Evolutionary conservation across 2,113 vertebrate species (phyloP).

Genomic region (Fulmarus glacialis): DNA sequence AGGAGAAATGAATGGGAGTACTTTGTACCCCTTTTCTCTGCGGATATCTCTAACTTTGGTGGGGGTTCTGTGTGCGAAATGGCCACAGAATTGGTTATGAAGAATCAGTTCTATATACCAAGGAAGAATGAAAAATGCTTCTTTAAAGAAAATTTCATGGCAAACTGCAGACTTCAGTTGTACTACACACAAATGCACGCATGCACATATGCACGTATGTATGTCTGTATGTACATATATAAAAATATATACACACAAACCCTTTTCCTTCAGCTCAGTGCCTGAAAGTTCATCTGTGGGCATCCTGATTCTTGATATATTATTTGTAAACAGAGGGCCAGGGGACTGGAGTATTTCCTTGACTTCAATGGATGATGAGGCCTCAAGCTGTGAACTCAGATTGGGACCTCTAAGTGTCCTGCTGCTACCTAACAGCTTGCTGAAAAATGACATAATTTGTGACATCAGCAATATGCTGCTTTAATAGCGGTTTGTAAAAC

Average conservation of each 20-base stretch:
- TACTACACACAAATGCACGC: not conserved
- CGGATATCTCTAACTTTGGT: not conserved
- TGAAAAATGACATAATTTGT: slow-evolving; percentile 71
- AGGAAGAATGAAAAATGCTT: not conserved
- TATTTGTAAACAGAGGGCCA: slow-evolving; percentile 58
- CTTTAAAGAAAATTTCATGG: not conserved
- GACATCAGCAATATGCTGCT: slow-evolving; percentile 55
- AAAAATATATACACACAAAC: not conserved
- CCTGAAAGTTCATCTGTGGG: slow-evolving; percentile 33
- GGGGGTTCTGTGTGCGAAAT: not conserved
- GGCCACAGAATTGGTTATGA: not conserved
- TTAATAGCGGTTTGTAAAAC: slow-evolving; percentile 6
- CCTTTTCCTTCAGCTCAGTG: slow-evolving; percentile 20
- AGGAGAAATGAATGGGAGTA: not conserved
- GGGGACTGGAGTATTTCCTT: slow-evolving; percentile 44
- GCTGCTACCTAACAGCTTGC: slow-evolving; percentile 34
- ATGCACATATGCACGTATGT: too few relatives aligned
- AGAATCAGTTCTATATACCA: not conserved
- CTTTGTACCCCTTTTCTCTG: not conserved
- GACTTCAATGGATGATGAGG: slow-evolving; percentile 60
- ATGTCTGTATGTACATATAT: too few relatives aligned
- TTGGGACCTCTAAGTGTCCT: slow-evolving; percentile 41
- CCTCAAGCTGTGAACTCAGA: slow-evolving; percentile 66
- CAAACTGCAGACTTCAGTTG: not conserved
- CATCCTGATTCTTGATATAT: slow-evolving; percentile 52